Conservation (phyloP, 2,797 vertebrate species). For the Harpagifer antarcticus region DNA sequence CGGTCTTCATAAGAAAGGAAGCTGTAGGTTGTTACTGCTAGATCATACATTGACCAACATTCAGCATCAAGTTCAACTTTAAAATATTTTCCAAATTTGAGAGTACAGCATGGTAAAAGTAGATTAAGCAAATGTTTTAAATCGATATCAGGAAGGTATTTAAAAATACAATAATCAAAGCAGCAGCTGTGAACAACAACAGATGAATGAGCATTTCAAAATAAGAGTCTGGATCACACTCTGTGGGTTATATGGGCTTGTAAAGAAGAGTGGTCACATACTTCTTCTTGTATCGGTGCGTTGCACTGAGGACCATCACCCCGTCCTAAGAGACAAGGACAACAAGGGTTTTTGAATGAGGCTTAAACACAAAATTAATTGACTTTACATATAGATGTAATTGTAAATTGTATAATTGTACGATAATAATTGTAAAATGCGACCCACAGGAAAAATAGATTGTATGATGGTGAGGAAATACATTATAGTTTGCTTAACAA, state of each 20-base stretch:
- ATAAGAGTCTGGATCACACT: background rate
- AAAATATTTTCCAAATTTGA: background rate
- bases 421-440: background rate
- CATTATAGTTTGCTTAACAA: background rate
- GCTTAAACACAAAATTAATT: background rate
- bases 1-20: background rate
- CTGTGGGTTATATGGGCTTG: slow-evolving; percentile 91
- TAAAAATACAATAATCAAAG: background rate
- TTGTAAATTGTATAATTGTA: background rate
- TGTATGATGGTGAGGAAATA: background rate
- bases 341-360: background rate
- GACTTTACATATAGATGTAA: background rate
- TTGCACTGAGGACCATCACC: slow-evolving; percentile 98
- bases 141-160: background rate
- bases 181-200: slow-evolving; percentile 26
- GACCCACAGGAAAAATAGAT: background rate
- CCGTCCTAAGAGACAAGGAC: slow-evolving; percentile 88
- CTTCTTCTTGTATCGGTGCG: slow-evolving; percentile 98
- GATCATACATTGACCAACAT: background rate
- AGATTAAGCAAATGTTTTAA: background rate
- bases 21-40: background rate
- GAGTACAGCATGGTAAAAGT: slow-evolving; percentile 10
- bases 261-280: slow-evolving; percentile 98
- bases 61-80: background rate
- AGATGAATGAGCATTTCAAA: slow-evolving; percentile 4